Conservation (phyloP, 2,888 invertebrate species). For the Camptogramma bilineatum region DNA sequence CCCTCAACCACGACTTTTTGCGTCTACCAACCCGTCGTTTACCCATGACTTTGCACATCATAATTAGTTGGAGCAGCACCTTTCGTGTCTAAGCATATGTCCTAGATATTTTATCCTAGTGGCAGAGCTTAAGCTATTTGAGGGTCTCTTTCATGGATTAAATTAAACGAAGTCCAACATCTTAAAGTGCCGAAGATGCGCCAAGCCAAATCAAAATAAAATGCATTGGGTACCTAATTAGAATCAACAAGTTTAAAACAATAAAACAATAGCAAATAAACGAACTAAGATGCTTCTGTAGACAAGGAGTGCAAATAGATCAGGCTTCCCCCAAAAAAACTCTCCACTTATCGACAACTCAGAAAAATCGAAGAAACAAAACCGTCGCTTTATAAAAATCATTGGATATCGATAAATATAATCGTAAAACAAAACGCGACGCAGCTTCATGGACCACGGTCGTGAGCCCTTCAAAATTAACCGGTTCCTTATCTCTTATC, state of each 20-base stretch:
- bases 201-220: neutral
- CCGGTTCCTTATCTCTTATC: slow-evolving; percentile 73
- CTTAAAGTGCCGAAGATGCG: neutral
- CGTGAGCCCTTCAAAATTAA: slow-evolving; percentile 83
- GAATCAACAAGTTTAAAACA: neutral
- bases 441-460: slow-evolving; percentile 73
- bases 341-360: slow-evolving; percentile 1
- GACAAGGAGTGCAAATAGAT: slow-evolving; percentile 7
- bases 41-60: too few relatives aligned
- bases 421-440: slow-evolving; percentile 70
- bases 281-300: neutral
- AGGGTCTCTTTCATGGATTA: too few relatives aligned
- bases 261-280: neutral
- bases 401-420: slow-evolving; percentile 72
- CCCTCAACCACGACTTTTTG: too few relatives aligned
- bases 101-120: too few relatives aligned
- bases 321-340: slow-evolving; percentile 25
- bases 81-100: too few relatives aligned
- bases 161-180: too few relatives aligned
- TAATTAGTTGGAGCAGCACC: too few relatives aligned
- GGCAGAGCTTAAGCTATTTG: too few relatives aligned
- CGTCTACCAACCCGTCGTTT: too few relatives aligned
- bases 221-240: neutral
- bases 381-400: slow-evolving; percentile 45
- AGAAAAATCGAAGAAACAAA: slow-evolving; percentile 18